phyloP scores from a whole-genome alignment of 2,797 vertebrate species.

The Microctenopoma stevenorrisi region DNA sequence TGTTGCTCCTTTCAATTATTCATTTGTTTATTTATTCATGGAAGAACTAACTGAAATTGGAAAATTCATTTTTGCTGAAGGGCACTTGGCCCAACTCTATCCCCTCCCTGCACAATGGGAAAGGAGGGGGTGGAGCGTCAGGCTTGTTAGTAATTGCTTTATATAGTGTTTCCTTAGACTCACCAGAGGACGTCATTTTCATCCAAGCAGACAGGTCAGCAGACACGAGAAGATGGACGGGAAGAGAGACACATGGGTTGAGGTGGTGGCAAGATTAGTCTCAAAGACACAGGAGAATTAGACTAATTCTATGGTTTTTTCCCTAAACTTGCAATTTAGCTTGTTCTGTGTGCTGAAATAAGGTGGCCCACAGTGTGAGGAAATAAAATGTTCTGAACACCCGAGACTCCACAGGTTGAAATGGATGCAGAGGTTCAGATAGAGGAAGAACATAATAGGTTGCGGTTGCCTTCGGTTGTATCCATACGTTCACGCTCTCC shows the following conservation, averaged over 20 bases:
- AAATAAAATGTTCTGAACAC: conserved; percentile 43
- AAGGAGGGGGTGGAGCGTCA: conserved; percentile 68
- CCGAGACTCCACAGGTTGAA: conserved; percentile 52
- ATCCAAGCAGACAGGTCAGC: conserved; percentile 71
- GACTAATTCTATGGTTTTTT: conserved; percentile 35
- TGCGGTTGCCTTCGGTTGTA: conserved; percentile 55
- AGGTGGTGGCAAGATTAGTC: conserved; percentile 30
- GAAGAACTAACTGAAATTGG: conserved; percentile 88
- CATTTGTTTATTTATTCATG: conserved; percentile 92
- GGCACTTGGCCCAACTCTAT: conserved; percentile 79
- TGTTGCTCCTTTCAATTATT: conserved; percentile 89
- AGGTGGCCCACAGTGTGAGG: conserved; percentile 35
- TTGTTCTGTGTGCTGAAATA: conserved; percentile 30
- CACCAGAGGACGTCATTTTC: conserved; percentile 76
- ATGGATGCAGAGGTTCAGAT: conserved; percentile 41
- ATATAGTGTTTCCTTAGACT: conserved; percentile 78
- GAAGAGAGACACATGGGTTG: conserved; percentile 39
- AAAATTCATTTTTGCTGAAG: conserved; percentile 90
- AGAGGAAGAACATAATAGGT: conserved; percentile 53
- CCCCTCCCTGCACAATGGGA: conserved; percentile 67
- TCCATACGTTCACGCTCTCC: conserved; percentile 58
- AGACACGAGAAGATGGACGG: conserved; percentile 49
- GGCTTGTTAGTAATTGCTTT: conserved; percentile 84
- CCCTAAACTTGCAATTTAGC: conserved; percentile 3
- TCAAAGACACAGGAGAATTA: conserved; percentile 37